phyloP scores from a whole-genome alignment of 2,888 invertebrate species.

The Agrilus cyanescens region DNA sequence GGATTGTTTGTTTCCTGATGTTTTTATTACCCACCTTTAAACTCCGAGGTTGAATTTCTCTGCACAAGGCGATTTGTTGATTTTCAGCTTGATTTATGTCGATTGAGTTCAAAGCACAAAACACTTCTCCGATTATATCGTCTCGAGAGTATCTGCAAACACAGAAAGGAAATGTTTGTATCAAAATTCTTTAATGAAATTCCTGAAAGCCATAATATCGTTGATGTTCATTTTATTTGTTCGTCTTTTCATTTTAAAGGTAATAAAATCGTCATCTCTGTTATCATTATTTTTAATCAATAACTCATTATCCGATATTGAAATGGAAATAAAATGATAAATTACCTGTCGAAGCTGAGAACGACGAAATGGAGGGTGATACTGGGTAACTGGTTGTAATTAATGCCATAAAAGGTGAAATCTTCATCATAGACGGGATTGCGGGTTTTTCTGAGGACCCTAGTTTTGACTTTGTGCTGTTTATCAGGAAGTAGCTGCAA shows the following conservation, averaged over 20 bases:
- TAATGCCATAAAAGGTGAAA: constrained; percentile 95
- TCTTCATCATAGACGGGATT: constrained; percentile 98
- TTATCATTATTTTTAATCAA: too few species aligned
- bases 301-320: too few species aligned
- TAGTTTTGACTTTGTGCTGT: constrained; percentile 93
- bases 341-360: constrained; percentile 66
- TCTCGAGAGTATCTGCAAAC: constrained; percentile 77
- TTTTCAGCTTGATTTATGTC: constrained; percentile 60
- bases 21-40: constrained; percentile 57
- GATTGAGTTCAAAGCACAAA: constrained; percentile 63
- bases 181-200: too few species aligned
- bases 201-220: too few species aligned
- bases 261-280: too few species aligned
- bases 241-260: too few species aligned
- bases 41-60: constrained; percentile 87
- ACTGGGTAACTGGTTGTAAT: constrained; percentile 71
- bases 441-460: constrained; percentile 89
- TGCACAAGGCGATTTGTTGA: constrained; percentile 69
- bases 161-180: constrained; percentile 21
- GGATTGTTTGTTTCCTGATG: neutral
- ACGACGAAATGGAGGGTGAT: constrained; percentile 91
- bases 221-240: too few species aligned
- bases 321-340: too few species aligned
- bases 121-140: constrained; percentile 95
- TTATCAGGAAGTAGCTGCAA: constrained; percentile 94